Evolutionary conservation across 2,113 vertebrate species (phyloP).

Genomic region (Salvator merianae): DNA sequence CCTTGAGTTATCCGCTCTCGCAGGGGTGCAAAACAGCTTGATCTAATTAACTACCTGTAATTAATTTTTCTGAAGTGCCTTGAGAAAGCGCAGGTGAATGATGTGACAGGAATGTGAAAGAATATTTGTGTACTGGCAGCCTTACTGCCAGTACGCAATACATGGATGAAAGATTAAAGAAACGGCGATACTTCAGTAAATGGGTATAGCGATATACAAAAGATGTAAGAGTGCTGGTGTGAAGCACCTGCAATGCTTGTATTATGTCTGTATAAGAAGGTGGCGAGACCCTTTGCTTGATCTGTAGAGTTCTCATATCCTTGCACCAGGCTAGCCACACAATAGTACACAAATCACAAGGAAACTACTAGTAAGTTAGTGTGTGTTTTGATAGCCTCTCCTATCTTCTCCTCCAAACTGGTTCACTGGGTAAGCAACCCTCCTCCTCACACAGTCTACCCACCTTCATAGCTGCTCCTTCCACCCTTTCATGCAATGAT

Average conservation of each 20-base stretch:
- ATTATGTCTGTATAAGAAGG: not conserved
- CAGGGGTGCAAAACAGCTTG: slow-evolving; percentile 11
- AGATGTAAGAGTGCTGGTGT: not conserved
- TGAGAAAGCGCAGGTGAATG: slow-evolving; percentile 51
- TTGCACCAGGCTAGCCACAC: not conserved
- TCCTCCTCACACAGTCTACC: not conserved
- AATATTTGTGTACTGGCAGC: not conserved
- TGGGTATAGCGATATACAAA: not conserved
- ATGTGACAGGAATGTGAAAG: slow-evolving; percentile 20
- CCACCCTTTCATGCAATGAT: not conserved
- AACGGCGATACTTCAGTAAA: not conserved
- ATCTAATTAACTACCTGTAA: slow-evolving; percentile 62
- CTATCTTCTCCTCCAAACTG: not conserved
- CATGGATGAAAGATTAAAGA: not conserved
- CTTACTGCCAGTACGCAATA: not conserved
- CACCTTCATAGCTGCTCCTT: not conserved
- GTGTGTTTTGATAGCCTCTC: not conserved
- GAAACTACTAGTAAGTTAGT: not conserved
- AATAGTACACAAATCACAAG: not conserved
- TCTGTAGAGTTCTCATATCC: not conserved
- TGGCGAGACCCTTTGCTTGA: not conserved
- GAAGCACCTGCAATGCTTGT: not conserved
- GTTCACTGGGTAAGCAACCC: not conserved
- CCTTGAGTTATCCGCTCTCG: slow-evolving; percentile 39
- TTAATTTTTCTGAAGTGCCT: slow-evolving; percentile 57